These are phyloP conservation scores for Baccha elongata DNA, from an alignment of 2,888 invertebrate genomes.

Conservation along the genomic window DNA sequence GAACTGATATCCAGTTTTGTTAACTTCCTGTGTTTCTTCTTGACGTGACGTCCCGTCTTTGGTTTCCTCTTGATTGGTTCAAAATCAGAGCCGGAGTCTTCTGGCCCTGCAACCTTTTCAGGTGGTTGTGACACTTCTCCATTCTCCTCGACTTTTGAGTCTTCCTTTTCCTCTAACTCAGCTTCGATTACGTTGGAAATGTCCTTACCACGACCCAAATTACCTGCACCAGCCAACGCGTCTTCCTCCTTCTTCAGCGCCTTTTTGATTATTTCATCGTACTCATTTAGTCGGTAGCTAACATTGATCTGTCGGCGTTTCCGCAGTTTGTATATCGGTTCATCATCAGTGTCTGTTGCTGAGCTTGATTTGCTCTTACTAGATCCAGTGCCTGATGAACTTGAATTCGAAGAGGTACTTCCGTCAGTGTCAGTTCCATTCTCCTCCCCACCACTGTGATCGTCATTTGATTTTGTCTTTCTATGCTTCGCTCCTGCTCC, in stretches of 20 bases:
- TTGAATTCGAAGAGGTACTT: conserved; percentile 70
- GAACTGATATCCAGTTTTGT: conserved; percentile 92
- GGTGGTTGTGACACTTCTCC: conserved; percentile 76
- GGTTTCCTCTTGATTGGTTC: conserved; percentile 78
- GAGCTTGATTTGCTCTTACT: conserved; percentile 75
- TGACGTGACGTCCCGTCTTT: conserved; percentile 76
- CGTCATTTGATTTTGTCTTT: conserved; percentile 45
- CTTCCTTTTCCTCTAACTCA: conserved; percentile 87
- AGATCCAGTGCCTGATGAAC: conserved; percentile 75
- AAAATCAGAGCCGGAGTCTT: conserved; percentile 80
- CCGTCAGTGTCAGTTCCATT: conserved; percentile 75
- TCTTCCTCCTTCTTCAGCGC: conserved; percentile 91
- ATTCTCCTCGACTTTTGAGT: conserved; percentile 77
- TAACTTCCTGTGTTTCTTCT: conserved; percentile 89
- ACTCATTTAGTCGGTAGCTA: conserved; percentile 94
- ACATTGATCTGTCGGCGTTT: conserved; percentile 91
- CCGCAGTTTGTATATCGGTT: conserved; percentile 92
- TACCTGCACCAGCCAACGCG: conserved; percentile 90
- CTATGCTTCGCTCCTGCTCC: conserved; percentile 3
- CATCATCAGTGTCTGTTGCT: conserved; percentile 84
- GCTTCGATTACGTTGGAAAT: conserved; percentile 94
- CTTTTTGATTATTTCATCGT: conserved; percentile 96
- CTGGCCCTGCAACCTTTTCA: conserved; percentile 43
- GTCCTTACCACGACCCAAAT: conserved; percentile 94
- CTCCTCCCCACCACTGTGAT: conserved; percentile 47